Base-by-base conservation (phyloP, 2,113 vertebrate genomes). In the Centropus unirufus region DNA sequence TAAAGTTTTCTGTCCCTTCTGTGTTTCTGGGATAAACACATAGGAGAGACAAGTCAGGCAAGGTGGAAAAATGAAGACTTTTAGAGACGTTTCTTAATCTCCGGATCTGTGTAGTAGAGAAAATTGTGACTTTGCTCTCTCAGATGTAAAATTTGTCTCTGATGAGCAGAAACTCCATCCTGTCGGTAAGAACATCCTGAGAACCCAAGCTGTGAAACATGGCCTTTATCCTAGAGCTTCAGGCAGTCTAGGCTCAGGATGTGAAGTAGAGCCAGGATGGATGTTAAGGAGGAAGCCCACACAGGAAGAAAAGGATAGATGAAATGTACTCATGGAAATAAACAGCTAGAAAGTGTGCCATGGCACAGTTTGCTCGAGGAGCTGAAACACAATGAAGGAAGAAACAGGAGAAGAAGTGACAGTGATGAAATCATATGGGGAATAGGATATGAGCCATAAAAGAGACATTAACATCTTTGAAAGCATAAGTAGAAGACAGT, bases 401-500 rank as follows among this genome's bases (percentile, higher is more conserved):
- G 36, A 21, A 87, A 83, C 49, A 76, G 84, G 62, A 64, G 57
- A 67, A 51, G 14, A 66, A 52, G 23, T 9, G 9, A 68, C 47
- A 87, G 77, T 14, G 52, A 84, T 68, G 40, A 80, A 84, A 94
- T 29, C 36, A 90, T 44, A 62, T 30, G 44, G 72, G 61, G 63
- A 61, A 29, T 23, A 68, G 24, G 62, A 39, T 6, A 49, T 47
- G 27, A 42, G 83, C 86, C 55, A 63, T 30, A 62, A 84, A 36
- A 84, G 47, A 89, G 40, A 52, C 26, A 78, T 67, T 46, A 84
- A 30, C 21, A 20, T 39, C 66, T 57, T 49, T 89, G 61, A 95
- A 94, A 95, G 46, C 21, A 87, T 79, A 90, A 46, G 57, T 32
- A 63, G 83, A 82, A 92, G 58, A 81, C 59, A 75, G 39, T 57